Percentiles rank a stretch among this genome's conserved stretches.
These are phyloP conservation scores for Porites lutea DNA, from an alignment of 64 coral and sea anemone genomes.

Conservation along the genomic window DNA sequence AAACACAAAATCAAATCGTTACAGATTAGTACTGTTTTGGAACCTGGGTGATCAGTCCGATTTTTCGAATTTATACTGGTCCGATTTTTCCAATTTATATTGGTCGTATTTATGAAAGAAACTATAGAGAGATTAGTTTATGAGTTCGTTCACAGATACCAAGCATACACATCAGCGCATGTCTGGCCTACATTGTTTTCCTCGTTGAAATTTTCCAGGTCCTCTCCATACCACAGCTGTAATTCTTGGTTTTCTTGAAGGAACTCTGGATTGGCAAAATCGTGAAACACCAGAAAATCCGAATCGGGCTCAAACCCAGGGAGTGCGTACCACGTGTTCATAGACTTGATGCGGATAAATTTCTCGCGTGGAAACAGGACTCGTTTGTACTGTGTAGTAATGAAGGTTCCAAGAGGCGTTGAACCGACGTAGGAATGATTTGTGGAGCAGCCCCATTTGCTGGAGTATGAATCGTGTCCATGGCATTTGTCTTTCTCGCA, in stretches of 20 bases:
- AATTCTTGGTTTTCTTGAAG: conserved; percentile 15
- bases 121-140: too few relatives aligned
- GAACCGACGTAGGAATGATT: conserved; percentile 4
- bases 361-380: conserved; percentile 2
- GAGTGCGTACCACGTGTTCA: conserved; percentile 29
- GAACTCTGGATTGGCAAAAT: conserved; percentile 34
- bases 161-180: conserved; percentile 46
- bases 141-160: conserved; percentile 11
- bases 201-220: neutral
- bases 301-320: conserved; percentile 42
- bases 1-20: too few relatives aligned
- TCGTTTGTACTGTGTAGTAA: neutral
- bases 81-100: too few relatives aligned
- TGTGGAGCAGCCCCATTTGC: conserved; percentile 9
- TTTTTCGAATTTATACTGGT: too few relatives aligned
- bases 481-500: neutral
- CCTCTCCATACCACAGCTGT: conserved; percentile 62
- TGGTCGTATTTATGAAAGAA: too few relatives aligned
- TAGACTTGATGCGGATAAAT: conserved; percentile 12
- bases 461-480: neutral
- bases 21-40: too few relatives aligned
- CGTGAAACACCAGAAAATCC: conserved; percentile 20
- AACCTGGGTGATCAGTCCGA: too few relatives aligned
- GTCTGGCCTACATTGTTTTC: conserved; percentile 17
- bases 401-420: conserved; percentile 1